Evolutionary conservation across 2,113 vertebrate genomes (phyloP).

Genomic region (Ptilorrhoa leucosticta): DNA sequence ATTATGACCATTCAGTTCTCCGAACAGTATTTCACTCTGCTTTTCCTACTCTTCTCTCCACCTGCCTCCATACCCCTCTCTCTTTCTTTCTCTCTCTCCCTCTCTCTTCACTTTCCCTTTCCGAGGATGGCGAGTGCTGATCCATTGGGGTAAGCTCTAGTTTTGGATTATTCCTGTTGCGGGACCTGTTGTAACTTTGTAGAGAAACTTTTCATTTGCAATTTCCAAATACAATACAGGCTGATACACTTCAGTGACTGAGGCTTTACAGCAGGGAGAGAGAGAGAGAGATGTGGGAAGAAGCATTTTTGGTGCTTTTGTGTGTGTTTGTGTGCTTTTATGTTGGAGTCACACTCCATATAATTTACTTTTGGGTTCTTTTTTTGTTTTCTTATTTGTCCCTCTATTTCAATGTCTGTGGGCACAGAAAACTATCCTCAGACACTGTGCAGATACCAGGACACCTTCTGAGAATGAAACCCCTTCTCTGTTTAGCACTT

Average conservation of each 20-base stretch:
- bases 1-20: conserved; percentile 44
- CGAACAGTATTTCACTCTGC: conserved; percentile 66
- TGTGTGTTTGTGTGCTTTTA: not conserved
- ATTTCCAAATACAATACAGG: not conserved
- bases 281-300: conserved; percentile 50
- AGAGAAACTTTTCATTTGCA: conserved; percentile 22
- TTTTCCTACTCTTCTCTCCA: conserved; percentile 71
- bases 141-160: conserved; percentile 53
- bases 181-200: conserved; percentile 51
- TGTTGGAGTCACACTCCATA: conserved; percentile 28
- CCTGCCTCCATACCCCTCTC: conserved; percentile 50
- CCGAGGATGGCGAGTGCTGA: conserved; percentile 62
- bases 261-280: conserved; percentile 14
- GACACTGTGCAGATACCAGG: not conserved
- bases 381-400: conserved; percentile 1
- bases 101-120: conserved; percentile 30
- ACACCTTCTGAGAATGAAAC: not conserved
- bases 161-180: conserved; percentile 52
- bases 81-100: conserved; percentile 31
- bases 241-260: not conserved
- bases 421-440: conserved; percentile 10
- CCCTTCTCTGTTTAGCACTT: not conserved
- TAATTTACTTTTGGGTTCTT: not conserved
- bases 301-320: conserved; percentile 47
- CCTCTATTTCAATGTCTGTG: not conserved